Conservation (phyloP, 2,888 invertebrate genomes). For the Linnaemya vulpina region DNA sequence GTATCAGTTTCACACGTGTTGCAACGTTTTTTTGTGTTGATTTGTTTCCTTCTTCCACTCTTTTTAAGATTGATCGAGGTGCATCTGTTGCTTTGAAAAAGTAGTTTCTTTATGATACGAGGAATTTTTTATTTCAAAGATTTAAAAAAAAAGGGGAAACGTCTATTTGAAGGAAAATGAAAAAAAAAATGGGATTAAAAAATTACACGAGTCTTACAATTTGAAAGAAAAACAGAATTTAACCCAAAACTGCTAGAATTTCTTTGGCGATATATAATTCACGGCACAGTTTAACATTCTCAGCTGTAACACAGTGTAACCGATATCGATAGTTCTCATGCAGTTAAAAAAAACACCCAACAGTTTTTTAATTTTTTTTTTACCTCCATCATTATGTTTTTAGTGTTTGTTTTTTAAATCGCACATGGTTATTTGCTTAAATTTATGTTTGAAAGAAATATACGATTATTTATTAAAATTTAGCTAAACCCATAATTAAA, state of each 20-base stretch:
- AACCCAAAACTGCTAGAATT: neutral
- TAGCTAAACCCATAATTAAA: slow-evolving; percentile 21
- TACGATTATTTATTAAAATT: slow-evolving; percentile 25
- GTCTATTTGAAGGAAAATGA: neutral
- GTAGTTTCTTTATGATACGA: neutral
- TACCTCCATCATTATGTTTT: neutral
- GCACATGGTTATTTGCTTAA: slow-evolving; percentile 8
- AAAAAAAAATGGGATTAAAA: neutral
- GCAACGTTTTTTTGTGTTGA: slow-evolving; percentile 35
- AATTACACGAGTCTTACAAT: neutral
- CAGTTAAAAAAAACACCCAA: no score
- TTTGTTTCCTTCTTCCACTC: slow-evolving; percentile 23
- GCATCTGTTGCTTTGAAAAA: slow-evolving; percentile 49
- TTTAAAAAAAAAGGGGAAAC: neutral
- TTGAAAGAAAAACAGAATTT: neutral
- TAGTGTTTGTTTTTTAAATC: neutral
- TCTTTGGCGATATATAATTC: no score
- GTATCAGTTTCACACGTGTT: slow-evolving; percentile 81
- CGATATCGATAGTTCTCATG: no score
- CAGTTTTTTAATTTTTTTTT: no score
- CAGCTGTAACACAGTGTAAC: no score
- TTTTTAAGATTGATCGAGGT: slow-evolving; percentile 12
- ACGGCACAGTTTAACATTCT: no score
- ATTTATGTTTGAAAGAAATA: neutral
- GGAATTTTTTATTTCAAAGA: neutral